Evolutionary conservation across 2,113 vertebrate genomes (phyloP), one percentile per base, ranked within the genome.

Genomic region (Malurus melanocephalus): DNA sequence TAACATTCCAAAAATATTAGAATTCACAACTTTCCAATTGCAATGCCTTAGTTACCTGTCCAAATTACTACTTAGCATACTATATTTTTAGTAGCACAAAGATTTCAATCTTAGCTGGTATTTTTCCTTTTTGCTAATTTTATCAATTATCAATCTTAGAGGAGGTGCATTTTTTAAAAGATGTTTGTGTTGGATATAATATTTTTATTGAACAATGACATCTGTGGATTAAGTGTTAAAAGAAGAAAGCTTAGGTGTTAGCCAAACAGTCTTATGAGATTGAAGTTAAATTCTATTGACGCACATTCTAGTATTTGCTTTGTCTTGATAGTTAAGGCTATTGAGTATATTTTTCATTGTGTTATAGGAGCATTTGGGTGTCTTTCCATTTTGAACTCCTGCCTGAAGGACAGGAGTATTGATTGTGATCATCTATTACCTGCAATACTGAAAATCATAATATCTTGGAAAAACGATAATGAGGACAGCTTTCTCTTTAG

Each of bases 401-500:
- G 98, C 88, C 94, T 99, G 55, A 95, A 97, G 56, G 96, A 96
- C 5, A 83, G 93, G 89, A 97, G 96, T 18, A 89, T 96, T 59
- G 97, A 97, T 33, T 98, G 98, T 85, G 97, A 96, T 38, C 97
- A 98, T 83, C 79, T 99, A 5, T 74, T 99, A 35, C 96, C 97
- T 80, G 98, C 98, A 20, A 85, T 99, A 67, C 72, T 99, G 85
- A 98, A 98, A 94, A 98, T 98, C 10, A 89, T 99, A 73, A 97
- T 99, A 43, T 97, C 98, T 61, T 99, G 99, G 99, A 98, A 98
- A 90, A 98, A 95, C 67, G 95, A 97, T 75, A 98, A 96, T 61
- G 98, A 99, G 73, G 97, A 99, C 49, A 97, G 98, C 95, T 99
- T 99, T 92, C 98, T 98, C 46, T 98, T 98, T 88, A 98, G 97